Conservation (phyloP, 2,797 vertebrate species). For the Eulemur rubriventer region DNA sequence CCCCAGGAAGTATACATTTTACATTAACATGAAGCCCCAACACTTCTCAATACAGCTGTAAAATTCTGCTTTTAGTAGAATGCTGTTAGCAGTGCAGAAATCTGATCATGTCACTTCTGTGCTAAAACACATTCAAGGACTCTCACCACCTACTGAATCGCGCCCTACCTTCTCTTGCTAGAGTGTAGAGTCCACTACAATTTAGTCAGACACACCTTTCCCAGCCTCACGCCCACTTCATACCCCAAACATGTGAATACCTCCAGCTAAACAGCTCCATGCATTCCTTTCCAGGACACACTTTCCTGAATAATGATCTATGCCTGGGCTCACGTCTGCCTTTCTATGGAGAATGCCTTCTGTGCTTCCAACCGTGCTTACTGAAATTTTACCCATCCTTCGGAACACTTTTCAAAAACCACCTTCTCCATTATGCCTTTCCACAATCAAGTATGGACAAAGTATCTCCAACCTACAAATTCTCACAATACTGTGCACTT, state of each 20-base stretch:
- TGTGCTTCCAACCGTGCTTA: background rate
- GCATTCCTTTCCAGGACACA: background rate
- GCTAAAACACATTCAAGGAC: constrained; percentile 4
- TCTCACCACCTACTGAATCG: background rate
- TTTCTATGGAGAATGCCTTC: background rate
- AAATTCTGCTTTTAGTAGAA: constrained; percentile 65
- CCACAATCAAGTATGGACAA: background rate
- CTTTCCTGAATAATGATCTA: background rate
- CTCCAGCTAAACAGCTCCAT: background rate
- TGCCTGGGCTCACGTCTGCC: background rate
- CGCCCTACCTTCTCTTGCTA: background rate
- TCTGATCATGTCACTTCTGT: background rate
- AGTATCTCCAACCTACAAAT: background rate
- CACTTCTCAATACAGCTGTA: constrained; percentile 44
- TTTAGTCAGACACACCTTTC: background rate
- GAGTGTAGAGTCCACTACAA: background rate
- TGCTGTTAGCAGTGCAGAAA: constrained; percentile 22
- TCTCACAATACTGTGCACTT: background rate
- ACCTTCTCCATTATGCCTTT: background rate
- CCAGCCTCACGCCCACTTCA: background rate
- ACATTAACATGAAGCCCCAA: constrained; percentile 34
- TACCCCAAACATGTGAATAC: background rate
- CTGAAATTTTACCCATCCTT: background rate
- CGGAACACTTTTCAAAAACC: background rate
- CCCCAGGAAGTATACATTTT: constrained; percentile 29